Base-by-base conservation (phyloP, 2,113 vertebrate genomes). In the Megaleporinus macrocephalus region DNA sequence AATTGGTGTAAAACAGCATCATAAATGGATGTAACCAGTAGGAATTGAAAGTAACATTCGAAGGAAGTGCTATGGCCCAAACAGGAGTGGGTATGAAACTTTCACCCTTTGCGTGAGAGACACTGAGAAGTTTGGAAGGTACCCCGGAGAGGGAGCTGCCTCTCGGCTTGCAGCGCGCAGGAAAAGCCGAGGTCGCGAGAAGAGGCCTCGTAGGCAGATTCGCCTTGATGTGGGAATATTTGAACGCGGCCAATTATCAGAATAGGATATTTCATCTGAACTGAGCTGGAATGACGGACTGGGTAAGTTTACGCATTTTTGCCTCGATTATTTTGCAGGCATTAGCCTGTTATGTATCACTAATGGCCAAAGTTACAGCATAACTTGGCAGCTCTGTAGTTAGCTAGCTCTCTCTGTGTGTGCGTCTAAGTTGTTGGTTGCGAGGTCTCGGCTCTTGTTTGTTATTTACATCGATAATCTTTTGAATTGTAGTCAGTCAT, bases 101-200 rank as follows among this genome's bases (percentile, higher is more conserved):
- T 93, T 93, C 74, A 86, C 83, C 73, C 85, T 87, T 77, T 90
- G 89, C 89, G 85, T 90, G 86, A 90, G 90, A 91, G 91, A 92
- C 88, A 89, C 82, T 90, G 89, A 93, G 91, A 94, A 94, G 93
- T 94, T 94, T 93, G 89, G 92, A 91, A 92, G 82, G 88, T 87
- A 87, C 86, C 89, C 87, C 83, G 86, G 92, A 87, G 90, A 90
- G 92, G 91, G 90, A 88, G 91, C 88, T 91, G 90, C 91, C 90
- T 92, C 90, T 92, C 84, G 93, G 90, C 93, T 92, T 91, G 91
- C 89, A 87, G 90, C 90, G 92, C 90, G 90, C 93, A 96, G 95
- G 96, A 96, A 95, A 97, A 92, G 90, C 95, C 96, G 96, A 94
- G 96, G 97, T 94, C 92, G 94, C 90, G 87, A 76, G 85, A 87